These are phyloP conservation scores for Lagopus leucura DNA, from an alignment of 2,113 vertebrate species.

Conservation along the genomic window DNA sequence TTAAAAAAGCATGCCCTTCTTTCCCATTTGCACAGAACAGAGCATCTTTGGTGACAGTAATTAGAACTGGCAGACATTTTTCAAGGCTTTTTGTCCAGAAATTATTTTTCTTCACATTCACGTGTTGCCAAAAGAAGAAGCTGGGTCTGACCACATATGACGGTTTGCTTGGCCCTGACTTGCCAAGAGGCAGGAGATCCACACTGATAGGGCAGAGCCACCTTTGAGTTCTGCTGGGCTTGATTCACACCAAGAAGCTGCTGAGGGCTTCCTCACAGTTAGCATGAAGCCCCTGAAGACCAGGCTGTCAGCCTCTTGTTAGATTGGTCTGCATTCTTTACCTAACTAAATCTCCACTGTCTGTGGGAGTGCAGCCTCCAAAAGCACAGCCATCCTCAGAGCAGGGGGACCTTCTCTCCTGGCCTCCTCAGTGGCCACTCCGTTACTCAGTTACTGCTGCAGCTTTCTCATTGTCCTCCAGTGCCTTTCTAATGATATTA, in stretches of 20 bases:
- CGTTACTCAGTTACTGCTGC: not conserved
- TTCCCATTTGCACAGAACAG: not conserved
- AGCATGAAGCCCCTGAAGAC: fast-evolving
- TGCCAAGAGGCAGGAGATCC: fast-evolving
- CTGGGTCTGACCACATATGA: fast-evolving
- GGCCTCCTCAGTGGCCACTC: not conserved
- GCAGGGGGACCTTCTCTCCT: not conserved
- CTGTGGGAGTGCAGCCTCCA: not conserved
- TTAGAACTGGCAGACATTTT: not conserved
- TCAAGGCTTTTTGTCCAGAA: not conserved
- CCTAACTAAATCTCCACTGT: not conserved
- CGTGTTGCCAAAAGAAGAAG: not conserved
- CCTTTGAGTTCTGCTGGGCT: not conserved
- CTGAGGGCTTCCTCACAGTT: not conserved
- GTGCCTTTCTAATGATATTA: not conserved
- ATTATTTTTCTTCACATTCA: not conserved
- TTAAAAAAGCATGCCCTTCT: not conserved
- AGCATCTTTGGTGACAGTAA: not conserved
- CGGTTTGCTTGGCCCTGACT: not conserved
- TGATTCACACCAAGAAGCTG: not conserved
- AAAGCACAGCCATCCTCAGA: not conserved
- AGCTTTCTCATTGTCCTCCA: not conserved
- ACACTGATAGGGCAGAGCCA: fast-evolving
- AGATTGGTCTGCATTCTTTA: not conserved
- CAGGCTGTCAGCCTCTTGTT: not conserved